Evolutionary conservation across 2,113 vertebrate species (phyloP).

Genomic region (Protobothrops mucrosquamatus): DNA sequence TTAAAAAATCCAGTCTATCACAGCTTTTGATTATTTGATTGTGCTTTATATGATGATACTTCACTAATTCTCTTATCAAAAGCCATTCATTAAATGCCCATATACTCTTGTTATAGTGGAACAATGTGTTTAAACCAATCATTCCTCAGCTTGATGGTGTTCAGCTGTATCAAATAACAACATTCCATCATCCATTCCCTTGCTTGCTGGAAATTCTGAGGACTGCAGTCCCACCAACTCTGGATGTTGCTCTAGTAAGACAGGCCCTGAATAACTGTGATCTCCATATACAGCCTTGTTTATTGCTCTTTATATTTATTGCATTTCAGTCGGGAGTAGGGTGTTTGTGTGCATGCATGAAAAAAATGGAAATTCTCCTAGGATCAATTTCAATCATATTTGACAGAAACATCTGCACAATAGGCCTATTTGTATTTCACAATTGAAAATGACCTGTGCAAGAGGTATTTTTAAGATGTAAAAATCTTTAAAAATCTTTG

Average conservation of each 20-base stretch:
- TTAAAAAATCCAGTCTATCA: not conserved
- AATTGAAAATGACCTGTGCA: constrained; percentile 23
- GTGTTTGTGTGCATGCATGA: not conserved
- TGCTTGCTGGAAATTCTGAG: not conserved
- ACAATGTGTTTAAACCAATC: not conserved
- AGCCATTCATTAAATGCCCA: not conserved
- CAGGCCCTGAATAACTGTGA: not conserved
- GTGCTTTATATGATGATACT: not conserved
- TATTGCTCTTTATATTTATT: not conserved
- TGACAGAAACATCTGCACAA: constrained; percentile 20
- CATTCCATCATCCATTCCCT: not conserved
- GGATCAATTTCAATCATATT: not conserved
- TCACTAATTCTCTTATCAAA: not conserved
- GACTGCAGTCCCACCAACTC: not conserved
- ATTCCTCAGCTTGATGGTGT: not conserved
- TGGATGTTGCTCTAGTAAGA: not conserved
- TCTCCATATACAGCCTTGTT: not conserved
- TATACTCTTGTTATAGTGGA: not conserved
- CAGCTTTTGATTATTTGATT: not conserved
- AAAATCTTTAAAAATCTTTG: constrained; percentile 22
- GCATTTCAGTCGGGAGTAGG: not conserved
- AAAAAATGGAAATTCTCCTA: constrained; percentile 19
- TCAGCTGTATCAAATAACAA: not conserved
- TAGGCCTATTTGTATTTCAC: constrained; percentile 39
- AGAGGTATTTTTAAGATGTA: not conserved